Conservation (phyloP, 2,797 vertebrate genomes). For the Apodemus agrarius region DNA sequence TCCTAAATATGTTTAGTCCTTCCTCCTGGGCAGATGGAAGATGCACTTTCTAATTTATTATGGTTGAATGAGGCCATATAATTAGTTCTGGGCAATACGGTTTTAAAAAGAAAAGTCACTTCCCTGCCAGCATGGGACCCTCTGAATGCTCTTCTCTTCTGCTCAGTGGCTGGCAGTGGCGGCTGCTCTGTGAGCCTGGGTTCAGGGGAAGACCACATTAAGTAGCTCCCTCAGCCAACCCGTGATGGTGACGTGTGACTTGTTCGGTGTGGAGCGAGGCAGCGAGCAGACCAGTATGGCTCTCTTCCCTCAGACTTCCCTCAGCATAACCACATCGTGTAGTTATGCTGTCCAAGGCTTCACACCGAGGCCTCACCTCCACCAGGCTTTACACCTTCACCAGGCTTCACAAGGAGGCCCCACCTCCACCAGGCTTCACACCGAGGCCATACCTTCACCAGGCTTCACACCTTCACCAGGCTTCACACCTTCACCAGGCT, state of each 20-base stretch:
- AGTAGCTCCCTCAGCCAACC: not conserved
- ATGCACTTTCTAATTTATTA: not conserved
- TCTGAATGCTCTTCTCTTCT: not conserved
- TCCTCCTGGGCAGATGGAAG: not conserved
- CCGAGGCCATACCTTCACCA: too few species aligned
- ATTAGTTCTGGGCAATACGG: not conserved
- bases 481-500: too few species aligned
- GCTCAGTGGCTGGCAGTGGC: not conserved
- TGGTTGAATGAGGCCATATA: not conserved
- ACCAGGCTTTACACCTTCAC: not conserved
- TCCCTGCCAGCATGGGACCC: not conserved
- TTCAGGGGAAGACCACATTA: not conserved
- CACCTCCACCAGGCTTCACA: too few species aligned
- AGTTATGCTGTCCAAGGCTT: too few species aligned
- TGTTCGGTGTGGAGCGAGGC: not conserved
- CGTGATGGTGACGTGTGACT: not conserved
- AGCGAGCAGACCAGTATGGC: not conserved
- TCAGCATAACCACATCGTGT: too few species aligned
- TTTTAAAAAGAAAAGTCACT: not conserved
- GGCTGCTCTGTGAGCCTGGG: not conserved
- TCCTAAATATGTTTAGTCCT: constrained; percentile 8
- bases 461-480: too few species aligned
- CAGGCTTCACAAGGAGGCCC: too few species aligned
- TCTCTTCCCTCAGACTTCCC: not conserved
- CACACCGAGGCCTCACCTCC: not conserved